Base-by-base conservation (phyloP, 2,113 vertebrate genomes). In the Psilopsiagon aymara region DNA sequence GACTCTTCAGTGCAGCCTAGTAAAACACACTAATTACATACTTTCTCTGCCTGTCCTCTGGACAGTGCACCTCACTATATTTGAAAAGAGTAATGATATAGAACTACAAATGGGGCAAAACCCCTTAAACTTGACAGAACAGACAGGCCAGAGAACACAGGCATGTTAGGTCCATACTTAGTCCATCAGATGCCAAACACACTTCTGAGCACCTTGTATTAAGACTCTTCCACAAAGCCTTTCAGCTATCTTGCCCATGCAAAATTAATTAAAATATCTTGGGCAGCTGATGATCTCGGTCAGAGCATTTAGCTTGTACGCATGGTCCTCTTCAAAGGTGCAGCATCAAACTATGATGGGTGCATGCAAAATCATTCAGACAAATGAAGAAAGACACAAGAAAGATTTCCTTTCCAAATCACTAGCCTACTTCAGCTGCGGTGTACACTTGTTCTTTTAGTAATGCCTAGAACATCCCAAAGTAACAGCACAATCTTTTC, bases 21-120 rank as follows among this genome's bases (percentile, higher is more conserved):
- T 82, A 95, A 95, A 97, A 97, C 57, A 41, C 95, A 95, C 97
- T 97, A 97, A 98, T 97, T 96, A 97, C 87, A 89, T 70, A 86
- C 75, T 55, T 92, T 94, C 91, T 87, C 92, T 28, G 69, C 77
- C 94, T 90, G 92, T 95, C 94, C 96, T 94, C 83, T 82, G 86
- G 91, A 88, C 73, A 53, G 53, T 13, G 46, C 35, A 69, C 59
- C 77, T 94, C 74, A 88, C 75, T 2, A 2, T 55, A 47, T 82
- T 51, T 29, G 94, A 73, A 80, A 96, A 97, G 82, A 96, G 52
- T 76, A 90, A 97, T 88, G 92, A 96, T 29, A 69, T 28, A 78
- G 37, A 86, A 81, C 84, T 49, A 76, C 60, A 89, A 77, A 92
- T 27, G 20, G 62, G 82, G 60, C 82, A 84, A 89, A 86, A n/a